Conservation (phyloP, 2,113 vertebrate genomes). For the Perca fluviatilis region DNA sequence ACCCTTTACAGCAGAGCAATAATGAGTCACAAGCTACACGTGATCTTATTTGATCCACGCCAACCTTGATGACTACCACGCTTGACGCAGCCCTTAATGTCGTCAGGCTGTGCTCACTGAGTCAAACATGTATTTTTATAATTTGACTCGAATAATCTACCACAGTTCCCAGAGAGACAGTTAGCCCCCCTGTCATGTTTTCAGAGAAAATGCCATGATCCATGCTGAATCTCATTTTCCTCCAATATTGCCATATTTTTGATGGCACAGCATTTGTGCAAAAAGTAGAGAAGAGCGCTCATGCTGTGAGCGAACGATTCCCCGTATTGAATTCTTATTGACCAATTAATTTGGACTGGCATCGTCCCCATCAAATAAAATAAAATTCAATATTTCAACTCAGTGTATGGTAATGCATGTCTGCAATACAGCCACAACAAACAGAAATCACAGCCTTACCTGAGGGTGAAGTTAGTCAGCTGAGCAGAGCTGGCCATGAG, state of each 20-base stretch:
- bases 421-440: neutral
- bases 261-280: slow-evolving; percentile 44
- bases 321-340: slow-evolving; percentile 17
- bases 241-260: slow-evolving; percentile 48
- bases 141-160: slow-evolving; percentile 56
- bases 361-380: too few species aligned
- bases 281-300: slow-evolving; percentile 38
- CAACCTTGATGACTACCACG: slow-evolving; percentile 46
- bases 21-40: slow-evolving; percentile 44
- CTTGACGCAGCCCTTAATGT: slow-evolving; percentile 55
- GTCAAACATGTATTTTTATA: slow-evolving; percentile 44
- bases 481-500: slow-evolving; percentile 88
- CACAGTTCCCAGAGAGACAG: slow-evolving; percentile 57
- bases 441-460: slow-evolving; percentile 82
- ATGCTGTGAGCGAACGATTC: slow-evolving; percentile 16
- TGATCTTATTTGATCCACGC: slow-evolving; percentile 44
- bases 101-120: slow-evolving; percentile 42
- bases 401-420: neutral
- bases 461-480: slow-evolving; percentile 90
- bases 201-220: slow-evolving; percentile 73
- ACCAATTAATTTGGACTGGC: slow-evolving; percentile 17
- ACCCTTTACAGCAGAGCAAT: slow-evolving; percentile 33
- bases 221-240: slow-evolving; percentile 67
- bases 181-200: slow-evolving; percentile 56
- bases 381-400: neutral